phyloP scores from a whole-genome alignment of 2,888 invertebrate species.

The Lysandra bellargus region DNA sequence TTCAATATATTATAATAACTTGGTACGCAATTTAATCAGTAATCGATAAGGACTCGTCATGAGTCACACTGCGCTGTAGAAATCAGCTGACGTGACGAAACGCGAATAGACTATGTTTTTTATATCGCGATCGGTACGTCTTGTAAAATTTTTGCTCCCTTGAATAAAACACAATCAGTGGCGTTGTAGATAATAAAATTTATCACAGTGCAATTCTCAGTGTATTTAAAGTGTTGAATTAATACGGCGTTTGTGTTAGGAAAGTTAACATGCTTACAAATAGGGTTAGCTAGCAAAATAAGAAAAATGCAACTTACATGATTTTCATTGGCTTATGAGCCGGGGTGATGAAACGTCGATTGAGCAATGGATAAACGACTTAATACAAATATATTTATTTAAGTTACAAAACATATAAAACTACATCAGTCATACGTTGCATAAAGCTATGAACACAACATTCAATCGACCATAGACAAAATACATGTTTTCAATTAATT shows the following conservation, averaged over 20 bases:
- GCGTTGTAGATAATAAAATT: not conserved
- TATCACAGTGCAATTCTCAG: not conserved
- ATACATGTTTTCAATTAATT: not conserved
- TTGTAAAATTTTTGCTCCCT: not conserved
- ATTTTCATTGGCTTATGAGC: not conserved
- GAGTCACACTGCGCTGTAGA: too few relatives aligned
- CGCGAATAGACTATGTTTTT: not conserved
- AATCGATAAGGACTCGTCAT: too few relatives aligned
- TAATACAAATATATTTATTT: slow-evolving; percentile 51
- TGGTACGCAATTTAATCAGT: too few relatives aligned
- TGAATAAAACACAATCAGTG: not conserved
- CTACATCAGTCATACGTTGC: slow-evolving; percentile 73
- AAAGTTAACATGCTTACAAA: slow-evolving; percentile 17
- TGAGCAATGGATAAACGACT: slow-evolving; percentile 23
- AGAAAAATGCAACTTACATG: slow-evolving; percentile 21
- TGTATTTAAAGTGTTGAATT: not conserved
- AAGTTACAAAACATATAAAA: slow-evolving; percentile 54
- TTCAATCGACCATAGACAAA: slow-evolving; percentile 43
- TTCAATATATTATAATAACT: too few relatives aligned
- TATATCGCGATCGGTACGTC: not conserved
- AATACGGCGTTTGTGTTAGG: not conserved
- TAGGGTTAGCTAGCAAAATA: slow-evolving; percentile 6
- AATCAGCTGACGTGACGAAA: too few relatives aligned
- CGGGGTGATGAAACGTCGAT: not conserved
- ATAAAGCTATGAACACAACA: slow-evolving; percentile 49